Percentiles rank a stretch among this genome's conserved stretches.
Evolutionary conservation across 2,888 invertebrate species (phyloP).

Genomic region (Mesoligia furuncula): DNA sequence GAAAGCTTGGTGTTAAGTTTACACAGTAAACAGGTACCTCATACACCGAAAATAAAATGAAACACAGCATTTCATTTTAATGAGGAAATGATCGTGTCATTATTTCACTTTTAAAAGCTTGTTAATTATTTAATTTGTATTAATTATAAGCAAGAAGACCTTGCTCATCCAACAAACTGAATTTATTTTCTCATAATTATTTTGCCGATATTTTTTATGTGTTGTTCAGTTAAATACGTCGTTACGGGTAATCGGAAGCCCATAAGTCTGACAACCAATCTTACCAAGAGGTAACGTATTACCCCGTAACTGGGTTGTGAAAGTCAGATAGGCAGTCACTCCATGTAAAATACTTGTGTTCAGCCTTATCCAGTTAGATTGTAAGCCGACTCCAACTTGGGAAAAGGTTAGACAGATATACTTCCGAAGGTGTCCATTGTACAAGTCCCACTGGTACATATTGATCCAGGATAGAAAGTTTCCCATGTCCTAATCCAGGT

Average conservation of each 20-base stretch:
- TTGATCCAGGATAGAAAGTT: not conserved
- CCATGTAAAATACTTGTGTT: too few relatives aligned
- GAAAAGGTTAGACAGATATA: not conserved
- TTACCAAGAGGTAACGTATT: not conserved
- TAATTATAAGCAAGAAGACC: not conserved
- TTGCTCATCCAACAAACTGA: not conserved
- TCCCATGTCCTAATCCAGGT: too few relatives aligned
- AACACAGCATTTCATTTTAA: not conserved
- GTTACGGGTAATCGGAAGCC: not conserved
- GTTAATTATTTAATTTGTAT: not conserved
- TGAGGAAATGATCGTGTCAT: not conserved
- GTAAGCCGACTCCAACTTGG: too few relatives aligned
- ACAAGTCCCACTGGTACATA: not conserved
- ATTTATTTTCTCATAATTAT: not conserved
- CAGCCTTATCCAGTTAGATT: not conserved
- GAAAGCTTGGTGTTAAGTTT: conserved; percentile 10
- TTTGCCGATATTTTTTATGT: not conserved
- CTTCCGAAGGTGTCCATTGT: not conserved
- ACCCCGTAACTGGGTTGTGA: not conserved
- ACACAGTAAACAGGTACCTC: not conserved
- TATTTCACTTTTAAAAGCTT: not conserved
- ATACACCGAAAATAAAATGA: not conserved
- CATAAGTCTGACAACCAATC: not conserved
- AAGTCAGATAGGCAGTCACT: too few relatives aligned
- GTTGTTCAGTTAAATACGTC: not conserved